Evolutionary conservation across 1,140 invertebrate species (phyloP).

Genomic region (Aleiodes sp.): DNA sequence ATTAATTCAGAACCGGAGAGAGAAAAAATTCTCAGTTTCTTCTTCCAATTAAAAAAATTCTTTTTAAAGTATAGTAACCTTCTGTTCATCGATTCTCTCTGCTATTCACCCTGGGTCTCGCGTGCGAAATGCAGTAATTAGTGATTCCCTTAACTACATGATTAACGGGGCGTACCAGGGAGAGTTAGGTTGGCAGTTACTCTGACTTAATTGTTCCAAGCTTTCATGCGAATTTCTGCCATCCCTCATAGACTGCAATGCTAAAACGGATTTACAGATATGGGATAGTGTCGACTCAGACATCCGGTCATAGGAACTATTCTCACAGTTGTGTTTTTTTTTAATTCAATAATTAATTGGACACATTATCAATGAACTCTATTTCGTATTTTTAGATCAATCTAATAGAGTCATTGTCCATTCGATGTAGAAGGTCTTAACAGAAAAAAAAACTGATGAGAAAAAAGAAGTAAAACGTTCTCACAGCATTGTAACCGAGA

Average conservation of each 20-base stretch:
- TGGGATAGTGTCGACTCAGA: neutral
- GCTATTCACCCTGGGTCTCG: neutral
- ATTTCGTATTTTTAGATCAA: constrained; percentile 7
- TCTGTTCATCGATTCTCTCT: neutral
- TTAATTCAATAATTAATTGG: constrained; percentile 11
- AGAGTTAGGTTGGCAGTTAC: constrained; percentile 11
- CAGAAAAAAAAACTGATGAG: neutral
- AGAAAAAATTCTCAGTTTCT: too few species aligned
- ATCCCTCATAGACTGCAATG: too few species aligned
- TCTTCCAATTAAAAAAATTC: too few species aligned
- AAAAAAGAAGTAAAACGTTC: neutral
- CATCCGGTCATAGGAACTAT: neutral
- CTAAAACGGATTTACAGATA: too few species aligned
- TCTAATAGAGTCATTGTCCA: neutral
- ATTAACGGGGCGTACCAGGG: constrained; percentile 5
- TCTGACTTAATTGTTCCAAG: constrained; percentile 3
- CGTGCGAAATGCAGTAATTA: constrained; percentile 32
- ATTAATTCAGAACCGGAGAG: too few species aligned
- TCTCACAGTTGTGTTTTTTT: neutral
- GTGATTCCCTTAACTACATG: constrained; percentile 25
- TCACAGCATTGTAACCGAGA: neutral
- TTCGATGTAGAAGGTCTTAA: neutral
- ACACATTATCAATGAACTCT: neutral
- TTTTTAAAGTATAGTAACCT: neutral
- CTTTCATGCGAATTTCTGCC: neutral